phyloP scores from a whole-genome alignment of 2,113 vertebrate species.

The Sceloporus tristichus region DNA sequence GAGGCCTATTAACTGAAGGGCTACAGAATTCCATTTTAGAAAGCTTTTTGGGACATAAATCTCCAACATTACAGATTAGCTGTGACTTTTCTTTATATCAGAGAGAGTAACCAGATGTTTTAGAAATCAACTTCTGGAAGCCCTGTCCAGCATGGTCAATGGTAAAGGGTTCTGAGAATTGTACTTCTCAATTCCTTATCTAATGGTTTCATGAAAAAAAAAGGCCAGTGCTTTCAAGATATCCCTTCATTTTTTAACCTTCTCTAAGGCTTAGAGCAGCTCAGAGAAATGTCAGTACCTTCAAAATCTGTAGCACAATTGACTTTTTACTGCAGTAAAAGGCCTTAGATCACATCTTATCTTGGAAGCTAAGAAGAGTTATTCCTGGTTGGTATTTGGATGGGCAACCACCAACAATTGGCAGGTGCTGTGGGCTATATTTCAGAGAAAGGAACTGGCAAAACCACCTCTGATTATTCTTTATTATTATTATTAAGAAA shows the following conservation, averaged over 20 bases:
- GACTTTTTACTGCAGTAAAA: slow-evolving; percentile 47
- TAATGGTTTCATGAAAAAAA: slow-evolving; percentile 1
- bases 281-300: slow-evolving; percentile 44
- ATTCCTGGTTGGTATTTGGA: too few species aligned
- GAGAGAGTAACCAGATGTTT: background rate
- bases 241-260: slow-evolving; percentile 42
- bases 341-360: too few species aligned
- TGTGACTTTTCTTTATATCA: background rate
- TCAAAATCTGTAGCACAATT: slow-evolving; percentile 62
- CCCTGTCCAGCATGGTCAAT: background rate
- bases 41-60: too few species aligned
- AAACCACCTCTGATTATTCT: too few species aligned
- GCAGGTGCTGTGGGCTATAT: too few species aligned
- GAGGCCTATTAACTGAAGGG: background rate
- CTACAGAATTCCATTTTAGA: background rate
- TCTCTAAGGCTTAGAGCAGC: slow-evolving; percentile 57
- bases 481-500: too few species aligned
- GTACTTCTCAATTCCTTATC: background rate
- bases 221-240: slow-evolving; percentile 46
- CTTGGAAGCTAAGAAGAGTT: too few species aligned
- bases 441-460: too few species aligned
- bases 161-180: background rate
- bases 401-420: too few species aligned
- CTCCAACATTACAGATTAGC: too few species aligned
- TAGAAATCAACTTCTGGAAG: background rate